phyloP scores from a whole-genome alignment of 2,797 vertebrate genomes.

The Poeciliopsis infans region DNA sequence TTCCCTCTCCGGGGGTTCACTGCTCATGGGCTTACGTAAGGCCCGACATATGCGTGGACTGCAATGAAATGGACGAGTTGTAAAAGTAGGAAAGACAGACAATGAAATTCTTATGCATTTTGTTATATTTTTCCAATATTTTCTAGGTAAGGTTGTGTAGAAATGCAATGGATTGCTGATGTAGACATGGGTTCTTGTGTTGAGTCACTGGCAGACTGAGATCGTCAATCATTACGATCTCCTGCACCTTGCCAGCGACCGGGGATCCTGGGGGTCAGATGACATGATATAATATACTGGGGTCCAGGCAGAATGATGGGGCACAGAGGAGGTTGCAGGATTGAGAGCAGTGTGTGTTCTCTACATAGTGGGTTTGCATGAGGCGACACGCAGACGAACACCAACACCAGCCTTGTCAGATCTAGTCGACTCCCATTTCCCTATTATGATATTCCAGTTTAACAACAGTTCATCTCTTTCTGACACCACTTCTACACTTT shows the following conservation, averaged over 20 bases:
- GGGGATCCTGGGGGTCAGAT: constrained; percentile 5
- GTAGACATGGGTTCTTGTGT: not conserved
- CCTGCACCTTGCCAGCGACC: constrained; percentile 17
- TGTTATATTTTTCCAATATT: not conserved
- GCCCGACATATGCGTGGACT: constrained; percentile 39
- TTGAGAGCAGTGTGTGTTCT: constrained; percentile 45
- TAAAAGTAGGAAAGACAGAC: not conserved
- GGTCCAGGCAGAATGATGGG: constrained; percentile 40
- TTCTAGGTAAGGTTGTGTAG: not conserved
- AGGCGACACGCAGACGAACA: constrained; percentile 31
- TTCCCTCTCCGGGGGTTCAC: constrained; percentile 55
- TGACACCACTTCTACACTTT: not conserved
- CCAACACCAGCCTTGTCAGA: constrained; percentile 34
- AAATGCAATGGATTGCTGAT: constrained; percentile 19
- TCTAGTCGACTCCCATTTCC: constrained; percentile 13
- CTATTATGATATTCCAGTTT: constrained; percentile 19
- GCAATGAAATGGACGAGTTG: constrained; percentile 19
- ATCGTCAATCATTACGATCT: constrained; percentile 33
- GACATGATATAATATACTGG: constrained; percentile 52
- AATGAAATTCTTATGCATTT: not conserved
- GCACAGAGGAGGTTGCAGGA: constrained; percentile 26
- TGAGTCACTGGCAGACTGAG: constrained; percentile 9
- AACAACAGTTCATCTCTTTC: not conserved
- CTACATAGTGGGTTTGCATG: constrained; percentile 61
- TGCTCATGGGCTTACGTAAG: constrained; percentile 52